Evolutionary conservation across 2,797 vertebrate species (phyloP), one percentile per base, ranked within the genome.

Genomic region (Anas capensis): DNA sequence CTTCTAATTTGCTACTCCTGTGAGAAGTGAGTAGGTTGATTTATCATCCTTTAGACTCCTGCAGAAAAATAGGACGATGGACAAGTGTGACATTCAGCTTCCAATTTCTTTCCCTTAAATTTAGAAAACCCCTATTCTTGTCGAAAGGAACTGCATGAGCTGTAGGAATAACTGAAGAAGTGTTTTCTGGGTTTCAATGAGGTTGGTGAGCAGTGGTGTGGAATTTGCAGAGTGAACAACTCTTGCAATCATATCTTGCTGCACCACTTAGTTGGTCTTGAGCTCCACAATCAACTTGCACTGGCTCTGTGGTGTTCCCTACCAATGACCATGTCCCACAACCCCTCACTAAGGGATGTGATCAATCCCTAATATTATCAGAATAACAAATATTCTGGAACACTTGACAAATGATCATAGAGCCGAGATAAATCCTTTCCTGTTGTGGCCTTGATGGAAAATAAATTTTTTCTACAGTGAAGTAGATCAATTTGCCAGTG

Each of bases 261-360:
- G 27, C 36, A 38, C 8, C 9, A 10, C 29, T 65, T n/a, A 4
- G 4, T 0, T 42, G 31, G 3, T 38, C 48, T 46, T 46, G 9
- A 70, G 44, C 24, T 72, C 49, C 58, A 54, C 54, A 65, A 69
- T 21, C 54, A 62, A 2, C 17, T 17, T 49, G 3, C 8, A 0
- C 4, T 49, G 16, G 3, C 18, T 72, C 69, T 51, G 7, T 42
- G 23, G 4, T 66, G 29, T 21, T 87, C 46, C 20, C 19, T 61
- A 8, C 9, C 40, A 42, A 12, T 2, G 31, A 2, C n/a, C 40
- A 2, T 0, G 4, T 46, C 31, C 48, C 42, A 46, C 0, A 1
- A 2, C 33, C 60, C 38, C 58, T 72, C 75, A 65, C 26, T 51
- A 65, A 72, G 19, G 13, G 31, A 14, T 9, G 4, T 34, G n/a